phyloP scores from a whole-genome alignment of 1,140 invertebrate species.

The Papilio dardanus region DNA sequence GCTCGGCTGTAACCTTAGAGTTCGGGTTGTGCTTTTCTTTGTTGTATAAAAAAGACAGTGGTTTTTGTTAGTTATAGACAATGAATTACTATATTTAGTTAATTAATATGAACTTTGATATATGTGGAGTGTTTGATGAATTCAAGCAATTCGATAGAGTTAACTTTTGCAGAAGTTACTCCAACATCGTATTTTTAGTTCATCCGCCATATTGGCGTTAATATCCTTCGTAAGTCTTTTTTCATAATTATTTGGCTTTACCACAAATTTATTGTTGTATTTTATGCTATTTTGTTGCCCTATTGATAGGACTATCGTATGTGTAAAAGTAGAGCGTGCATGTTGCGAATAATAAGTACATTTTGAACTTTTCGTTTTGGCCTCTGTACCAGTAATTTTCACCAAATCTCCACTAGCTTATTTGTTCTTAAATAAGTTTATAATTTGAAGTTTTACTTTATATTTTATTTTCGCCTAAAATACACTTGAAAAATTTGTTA shows the following conservation, averaged over 20 bases:
- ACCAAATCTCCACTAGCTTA: conserved; percentile 48
- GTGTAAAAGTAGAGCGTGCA: conserved; percentile 66
- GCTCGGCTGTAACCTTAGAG: conserved; percentile 74
- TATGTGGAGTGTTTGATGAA: conserved; percentile 73
- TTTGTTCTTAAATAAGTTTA: conserved; percentile 40
- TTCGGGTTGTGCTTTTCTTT: conserved; percentile 78
- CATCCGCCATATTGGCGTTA: conserved; percentile 82
- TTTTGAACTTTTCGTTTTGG: conserved; percentile 69
- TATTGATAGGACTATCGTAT: conserved; percentile 58
- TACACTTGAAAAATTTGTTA: conserved; percentile 23
- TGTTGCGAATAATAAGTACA: conserved; percentile 60
- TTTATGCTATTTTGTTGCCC: conserved; percentile 65
- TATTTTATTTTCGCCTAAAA: conserved; percentile 41
- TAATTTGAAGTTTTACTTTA: conserved; percentile 32
- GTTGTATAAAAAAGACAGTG: conserved; percentile 77
- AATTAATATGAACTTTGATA: conserved; percentile 70
- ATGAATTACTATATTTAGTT: conserved; percentile 66
- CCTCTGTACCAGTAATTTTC: conserved; percentile 68
- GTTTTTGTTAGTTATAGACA: conserved; percentile 67
- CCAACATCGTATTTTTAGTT: conserved; percentile 82
- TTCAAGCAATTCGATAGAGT: conserved; percentile 74
- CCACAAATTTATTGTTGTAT: conserved; percentile 59
- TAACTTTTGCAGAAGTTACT: conserved; percentile 73
- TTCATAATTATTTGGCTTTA: conserved; percentile 77
- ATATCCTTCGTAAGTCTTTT: conserved; percentile 82